phyloP scores from a whole-genome alignment of 2,888 invertebrate genomes.

The Cryptus viduatorius region DNA sequence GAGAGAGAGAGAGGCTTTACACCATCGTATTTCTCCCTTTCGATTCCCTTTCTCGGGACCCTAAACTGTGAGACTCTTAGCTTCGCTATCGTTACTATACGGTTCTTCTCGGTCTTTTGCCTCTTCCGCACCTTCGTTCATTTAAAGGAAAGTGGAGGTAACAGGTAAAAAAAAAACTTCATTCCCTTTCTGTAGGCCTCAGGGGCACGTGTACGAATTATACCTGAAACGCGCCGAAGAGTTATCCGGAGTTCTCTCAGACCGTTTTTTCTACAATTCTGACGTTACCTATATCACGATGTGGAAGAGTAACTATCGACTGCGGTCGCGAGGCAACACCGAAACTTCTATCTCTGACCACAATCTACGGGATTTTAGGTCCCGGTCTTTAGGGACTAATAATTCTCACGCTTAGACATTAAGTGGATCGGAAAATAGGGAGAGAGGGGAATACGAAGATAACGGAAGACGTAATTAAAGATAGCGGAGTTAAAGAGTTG shows the following conservation, averaged over 20 bases:
- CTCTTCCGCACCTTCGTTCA: background rate
- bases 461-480: background rate
- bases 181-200: background rate
- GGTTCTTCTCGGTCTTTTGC: slow-evolving; percentile 5
- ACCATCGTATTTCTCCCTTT: slow-evolving; percentile 20
- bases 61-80: background rate
- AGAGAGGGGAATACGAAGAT: background rate
- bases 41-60: slow-evolving; percentile 7
- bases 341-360: background rate
- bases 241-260: background rate
- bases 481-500: background rate
- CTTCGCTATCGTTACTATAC: slow-evolving; percentile 7
- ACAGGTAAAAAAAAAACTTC: no score
- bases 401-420: slow-evolving; percentile 54
- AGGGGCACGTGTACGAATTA: slow-evolving; percentile 14
- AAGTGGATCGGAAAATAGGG: slow-evolving; percentile 25
- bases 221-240: slow-evolving; percentile 5
- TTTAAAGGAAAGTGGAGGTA: no score
- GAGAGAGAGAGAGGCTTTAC: no score
- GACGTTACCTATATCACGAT: background rate
- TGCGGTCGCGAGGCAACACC: background rate
- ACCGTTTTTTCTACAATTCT: background rate
- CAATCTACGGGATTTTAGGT: slow-evolving; percentile 43
- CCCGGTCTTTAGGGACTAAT: slow-evolving; percentile 49
- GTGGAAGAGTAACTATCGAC: background rate